Evolutionary conservation across 2,113 vertebrate genomes (phyloP), one percentile per base, ranked within the genome.

Genomic region (Prietella phreatophila): DNA sequence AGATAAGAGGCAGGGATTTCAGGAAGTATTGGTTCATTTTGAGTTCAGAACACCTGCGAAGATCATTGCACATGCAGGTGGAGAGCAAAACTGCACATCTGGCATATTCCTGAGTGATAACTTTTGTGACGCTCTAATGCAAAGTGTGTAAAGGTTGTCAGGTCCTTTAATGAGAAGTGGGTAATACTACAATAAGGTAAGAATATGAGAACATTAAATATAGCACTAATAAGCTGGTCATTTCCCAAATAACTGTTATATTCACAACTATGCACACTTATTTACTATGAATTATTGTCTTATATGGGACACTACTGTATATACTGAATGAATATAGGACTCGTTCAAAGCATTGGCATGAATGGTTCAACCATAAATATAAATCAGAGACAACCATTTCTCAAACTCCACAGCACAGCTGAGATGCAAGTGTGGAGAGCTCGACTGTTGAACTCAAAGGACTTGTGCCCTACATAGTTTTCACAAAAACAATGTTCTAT

Each of bases 381-480:
- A 30, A 84, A 71, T 84, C 19, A 55, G 17, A 27, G 15, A 10
- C 1, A 69, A 47, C 53, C 0, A 55, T 55, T 33, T 69, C n/a
- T 53, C 27, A 69, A 73, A 55, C 55, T 1, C 17, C 10, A 82
- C 11, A 15, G 2, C 55, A 85, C 30, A 73, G 79, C 55, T 85
- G 61, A 83, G 73, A 53, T 82, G 19, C n/a, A 83, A 56, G 42
- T 78, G 42, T 53, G 39, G 42, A 81, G 87, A 65, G 83, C 53
- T 73, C 19, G 53, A 82, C 83, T 65, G 65, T 22, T 73, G 82
- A 83, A 79, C 75, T 88, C 80, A 79, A 83, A 88, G 61, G n/a
- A 61, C 60, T 78, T 82, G 58, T 73, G 81, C 65, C 65, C 33
- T 63, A 58, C 9, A 30, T 61, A 19, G 71, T 78, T 83, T 81